Conservation (phyloP, 2,113 vertebrate genomes). For the Delphinapterus leucas region DNA sequence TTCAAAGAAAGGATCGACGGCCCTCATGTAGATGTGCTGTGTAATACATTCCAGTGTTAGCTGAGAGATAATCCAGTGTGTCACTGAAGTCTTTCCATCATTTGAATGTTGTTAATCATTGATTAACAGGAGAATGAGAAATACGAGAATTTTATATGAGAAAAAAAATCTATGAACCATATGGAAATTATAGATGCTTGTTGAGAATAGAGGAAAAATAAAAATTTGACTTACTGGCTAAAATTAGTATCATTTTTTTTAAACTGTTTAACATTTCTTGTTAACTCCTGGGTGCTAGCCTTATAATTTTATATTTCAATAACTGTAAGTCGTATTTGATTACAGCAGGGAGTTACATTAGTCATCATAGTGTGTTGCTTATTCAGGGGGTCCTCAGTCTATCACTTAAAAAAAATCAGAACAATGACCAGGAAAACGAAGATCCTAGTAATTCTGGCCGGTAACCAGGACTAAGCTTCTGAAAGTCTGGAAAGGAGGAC, state of each 20-base stretch:
- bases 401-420: not conserved
- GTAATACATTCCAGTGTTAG: not conserved
- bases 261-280: not conserved
- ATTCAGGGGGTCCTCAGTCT: not conserved
- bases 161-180: not conserved
- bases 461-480: not conserved
- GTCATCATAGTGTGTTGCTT: not conserved
- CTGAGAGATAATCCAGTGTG: not conserved
- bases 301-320: not conserved
- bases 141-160: not conserved
- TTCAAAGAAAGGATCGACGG: not conserved
- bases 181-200: not conserved
- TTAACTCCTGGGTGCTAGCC: not conserved
- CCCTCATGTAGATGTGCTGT: not conserved
- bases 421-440: not conserved
- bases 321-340: not conserved
- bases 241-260: not conserved
- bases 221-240: constrained; percentile 2
- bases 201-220: not conserved
- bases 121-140: not conserved
- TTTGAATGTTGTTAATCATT: not conserved
- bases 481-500: not conserved
- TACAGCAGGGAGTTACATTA: not conserved
- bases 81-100: not conserved
- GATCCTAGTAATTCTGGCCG: not conserved